These are phyloP conservation scores for Campylorhamphus procurvoides DNA, from an alignment of 2,113 vertebrate genomes.

Conservation along the genomic window DNA sequence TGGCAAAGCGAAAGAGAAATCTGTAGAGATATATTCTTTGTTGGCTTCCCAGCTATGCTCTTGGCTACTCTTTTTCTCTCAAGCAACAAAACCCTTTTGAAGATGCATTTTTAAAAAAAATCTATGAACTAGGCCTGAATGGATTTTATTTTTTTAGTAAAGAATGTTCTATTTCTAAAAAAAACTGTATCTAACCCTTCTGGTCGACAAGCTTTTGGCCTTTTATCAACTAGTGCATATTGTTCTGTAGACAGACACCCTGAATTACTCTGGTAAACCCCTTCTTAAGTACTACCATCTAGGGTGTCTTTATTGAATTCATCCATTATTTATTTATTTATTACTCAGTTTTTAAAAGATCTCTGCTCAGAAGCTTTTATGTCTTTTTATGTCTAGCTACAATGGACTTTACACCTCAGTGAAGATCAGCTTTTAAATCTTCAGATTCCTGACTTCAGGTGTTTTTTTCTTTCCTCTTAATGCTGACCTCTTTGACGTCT, in stretches of 20 bases:
- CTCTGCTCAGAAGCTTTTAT: background rate
- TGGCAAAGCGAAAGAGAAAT: background rate
- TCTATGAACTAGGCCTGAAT: background rate
- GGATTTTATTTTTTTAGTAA: background rate
- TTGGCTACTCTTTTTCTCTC: background rate
- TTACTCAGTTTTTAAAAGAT: background rate
- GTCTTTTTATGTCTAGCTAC: background rate
- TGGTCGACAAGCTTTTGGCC: background rate
- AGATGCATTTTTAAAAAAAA: background rate
- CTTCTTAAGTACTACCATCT: background rate
- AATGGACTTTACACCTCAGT: background rate
- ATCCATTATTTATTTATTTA: background rate
- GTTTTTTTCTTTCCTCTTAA: background rate
- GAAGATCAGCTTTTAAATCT: background rate
- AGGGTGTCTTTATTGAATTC: background rate
- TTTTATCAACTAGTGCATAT: background rate
- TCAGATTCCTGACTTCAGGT: background rate
- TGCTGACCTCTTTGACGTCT: background rate
- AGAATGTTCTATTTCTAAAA: background rate
- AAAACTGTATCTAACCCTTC: background rate
- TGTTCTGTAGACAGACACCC: background rate
- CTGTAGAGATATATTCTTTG: background rate
- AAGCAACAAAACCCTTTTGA: background rate
- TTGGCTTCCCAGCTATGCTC: background rate
- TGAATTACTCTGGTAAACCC: background rate